phyloP scores from a whole-genome alignment of 2,113 vertebrate species.

The Aphelocoma coerulescens region DNA sequence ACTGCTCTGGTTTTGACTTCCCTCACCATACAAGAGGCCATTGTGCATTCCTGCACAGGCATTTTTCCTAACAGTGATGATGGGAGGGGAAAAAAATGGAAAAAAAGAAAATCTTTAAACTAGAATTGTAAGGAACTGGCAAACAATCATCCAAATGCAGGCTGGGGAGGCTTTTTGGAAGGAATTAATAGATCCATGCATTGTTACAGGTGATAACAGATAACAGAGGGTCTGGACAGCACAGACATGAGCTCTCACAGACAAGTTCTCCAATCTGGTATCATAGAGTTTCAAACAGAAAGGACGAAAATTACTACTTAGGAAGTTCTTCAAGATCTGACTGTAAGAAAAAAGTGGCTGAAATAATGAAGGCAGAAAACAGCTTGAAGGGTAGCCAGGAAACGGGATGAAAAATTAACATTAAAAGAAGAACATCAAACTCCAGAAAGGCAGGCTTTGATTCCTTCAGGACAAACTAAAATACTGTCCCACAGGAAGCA shows the following conservation, averaged over 20 bases:
- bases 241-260: not conserved
- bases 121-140: not conserved
- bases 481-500: not conserved
- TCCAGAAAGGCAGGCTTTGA: not conserved
- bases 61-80: not conserved
- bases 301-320: not conserved
- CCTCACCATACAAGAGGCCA: not conserved
- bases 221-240: not conserved
- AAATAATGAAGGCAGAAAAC: not conserved
- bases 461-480: not conserved
- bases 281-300: not conserved
- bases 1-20: not conserved
- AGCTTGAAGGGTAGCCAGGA: not conserved
- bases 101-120: not conserved
- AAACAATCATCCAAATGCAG: not conserved
- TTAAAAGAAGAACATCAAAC: not conserved
- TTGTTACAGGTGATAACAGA: not conserved
- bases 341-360: not conserved
- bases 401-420: not conserved
- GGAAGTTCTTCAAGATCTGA: not conserved
- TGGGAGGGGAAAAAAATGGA: fast-evolving
- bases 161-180: not conserved
- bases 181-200: not conserved
- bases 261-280: not conserved
- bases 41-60: not conserved